Evolutionary conservation across 2,888 invertebrate genomes (phyloP), one percentile per base, ranked within the genome.

Genomic region (Notodonta dromedarius): DNA sequence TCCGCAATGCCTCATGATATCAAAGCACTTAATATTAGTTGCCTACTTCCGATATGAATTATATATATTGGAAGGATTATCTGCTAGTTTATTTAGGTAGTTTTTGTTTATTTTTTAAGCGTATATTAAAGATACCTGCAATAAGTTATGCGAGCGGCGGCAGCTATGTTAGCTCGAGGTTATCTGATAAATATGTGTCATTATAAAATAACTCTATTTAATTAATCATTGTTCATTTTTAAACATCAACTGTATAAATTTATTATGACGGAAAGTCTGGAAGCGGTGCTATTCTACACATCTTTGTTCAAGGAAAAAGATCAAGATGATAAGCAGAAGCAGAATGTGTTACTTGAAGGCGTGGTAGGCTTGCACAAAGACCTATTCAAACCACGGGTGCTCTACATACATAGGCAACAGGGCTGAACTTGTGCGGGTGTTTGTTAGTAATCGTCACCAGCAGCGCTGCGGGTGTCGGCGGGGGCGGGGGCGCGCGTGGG

Each of bases 401-500:
- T 52, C 52, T 32, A 52, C 13, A 52, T 52, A 52, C 52, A 52
- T 55, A 40, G 40, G 40, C n/a, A 5, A 54, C 16, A 46, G 62
- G 42, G 40, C 40, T 57, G 39, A 46, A 56, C 53, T 46, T 59
- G 61, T 69, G 65, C 55, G 65, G 66, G 66, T 72, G 72, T 73
- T 65, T 67, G 68, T 65, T 65, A 70, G 64, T 63, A 61, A 67
- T 67, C 54, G 66, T 63, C 53, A 58, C 59, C 59, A 58, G 39
- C 55, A 24, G 52, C 44, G 52, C 42, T 59, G 70, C 66, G 63
- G 52, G 54, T 62, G 63, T 57, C 63, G 62, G 70, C 60, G 64
- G 48, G 54, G 54, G 63, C 42, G 53, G 44, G 52, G 60, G 67
- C 63, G 62, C 56, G 85, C 84, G 89, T 88, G 85, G 90, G 86